Evolutionary conservation across 2,888 invertebrate species (phyloP).

Genomic region (Argyresthia goedartella): DNA sequence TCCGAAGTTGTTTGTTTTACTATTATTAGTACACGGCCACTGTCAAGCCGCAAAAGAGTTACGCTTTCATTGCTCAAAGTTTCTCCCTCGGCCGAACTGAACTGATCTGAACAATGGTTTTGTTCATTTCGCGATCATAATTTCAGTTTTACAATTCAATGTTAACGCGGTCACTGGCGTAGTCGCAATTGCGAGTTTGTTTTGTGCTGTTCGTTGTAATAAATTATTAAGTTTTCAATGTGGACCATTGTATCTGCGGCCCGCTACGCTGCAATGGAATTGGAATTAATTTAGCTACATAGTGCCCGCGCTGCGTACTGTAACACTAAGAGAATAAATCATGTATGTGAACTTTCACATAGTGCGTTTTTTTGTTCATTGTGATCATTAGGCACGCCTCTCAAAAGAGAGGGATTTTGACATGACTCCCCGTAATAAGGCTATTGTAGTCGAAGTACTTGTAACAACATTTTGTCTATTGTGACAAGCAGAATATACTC

Average conservation of each 20-base stretch:
- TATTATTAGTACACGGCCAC: not conserved
- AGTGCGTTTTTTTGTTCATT: not conserved
- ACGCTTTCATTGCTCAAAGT: not conserved
- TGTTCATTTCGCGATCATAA: constrained; percentile 11
- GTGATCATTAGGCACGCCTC: not conserved
- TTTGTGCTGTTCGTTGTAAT: constrained; percentile 33
- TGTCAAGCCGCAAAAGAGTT: not conserved
- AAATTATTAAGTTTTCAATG: constrained; percentile 51
- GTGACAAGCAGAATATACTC: not conserved
- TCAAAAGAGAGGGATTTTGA: not conserved
- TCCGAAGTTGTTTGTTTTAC: not conserved
- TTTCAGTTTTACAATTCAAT: constrained; percentile 34
- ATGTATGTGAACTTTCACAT: not conserved
- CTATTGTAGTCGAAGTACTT: not conserved
- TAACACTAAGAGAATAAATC: not conserved
- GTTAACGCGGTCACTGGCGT: constrained; percentile 28
- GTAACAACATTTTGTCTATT: not conserved
- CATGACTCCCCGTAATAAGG: not conserved
- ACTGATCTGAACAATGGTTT: constrained; percentile 14
- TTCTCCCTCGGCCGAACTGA: not conserved
- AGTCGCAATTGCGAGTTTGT: constrained; percentile 42
- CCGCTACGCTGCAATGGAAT: not conserved
- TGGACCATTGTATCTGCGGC: constrained; percentile 25
- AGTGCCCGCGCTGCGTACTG: not conserved
- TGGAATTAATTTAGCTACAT: not conserved